Percentiles rank a stretch among this genome's conserved stretches.
Conservation (phyloP, 2,797 vertebrate species). For the Choloepus didactylus region DNA sequence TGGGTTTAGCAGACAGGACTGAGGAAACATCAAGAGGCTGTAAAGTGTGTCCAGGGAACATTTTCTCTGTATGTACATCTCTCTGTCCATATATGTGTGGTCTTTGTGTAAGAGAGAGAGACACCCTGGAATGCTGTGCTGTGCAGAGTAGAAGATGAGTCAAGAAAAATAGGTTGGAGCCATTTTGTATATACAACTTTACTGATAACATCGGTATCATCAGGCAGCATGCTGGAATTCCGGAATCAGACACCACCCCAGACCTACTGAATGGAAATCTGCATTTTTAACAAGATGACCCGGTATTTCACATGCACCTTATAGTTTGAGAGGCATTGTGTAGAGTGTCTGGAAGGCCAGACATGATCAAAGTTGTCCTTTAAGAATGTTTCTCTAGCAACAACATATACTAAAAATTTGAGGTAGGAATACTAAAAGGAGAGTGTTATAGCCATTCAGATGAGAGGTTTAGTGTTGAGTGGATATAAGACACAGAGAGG, state of each 20-base stretch:
- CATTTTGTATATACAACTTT: neutral
- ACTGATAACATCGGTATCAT: neutral
- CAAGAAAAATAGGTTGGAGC: neutral
- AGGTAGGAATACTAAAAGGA: neutral
- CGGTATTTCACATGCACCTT: neutral
- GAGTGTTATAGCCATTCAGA: neutral
- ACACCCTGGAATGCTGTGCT: neutral
- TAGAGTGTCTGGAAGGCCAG: conserved; percentile 3
- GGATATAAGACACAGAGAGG: neutral
- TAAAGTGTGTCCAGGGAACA: neutral
- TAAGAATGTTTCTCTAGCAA: conserved; percentile 13
- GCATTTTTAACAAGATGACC: neutral
- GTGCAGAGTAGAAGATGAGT: neutral
- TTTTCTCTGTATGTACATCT: neutral
- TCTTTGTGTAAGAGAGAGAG: neutral
- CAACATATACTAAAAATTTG: neutral
- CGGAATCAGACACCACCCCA: neutral
- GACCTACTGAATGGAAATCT: neutral
- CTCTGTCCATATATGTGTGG: neutral
- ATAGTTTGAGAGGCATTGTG: neutral
- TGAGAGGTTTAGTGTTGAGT: neutral
- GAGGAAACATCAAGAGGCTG: conserved; percentile 20
- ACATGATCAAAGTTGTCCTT: neutral
- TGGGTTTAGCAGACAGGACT: neutral
- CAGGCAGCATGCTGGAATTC: neutral